These are phyloP conservation scores for Trichogramma pretiosum DNA, from an alignment of 1,140 invertebrate genomes.

Conservation along the genomic window DNA sequence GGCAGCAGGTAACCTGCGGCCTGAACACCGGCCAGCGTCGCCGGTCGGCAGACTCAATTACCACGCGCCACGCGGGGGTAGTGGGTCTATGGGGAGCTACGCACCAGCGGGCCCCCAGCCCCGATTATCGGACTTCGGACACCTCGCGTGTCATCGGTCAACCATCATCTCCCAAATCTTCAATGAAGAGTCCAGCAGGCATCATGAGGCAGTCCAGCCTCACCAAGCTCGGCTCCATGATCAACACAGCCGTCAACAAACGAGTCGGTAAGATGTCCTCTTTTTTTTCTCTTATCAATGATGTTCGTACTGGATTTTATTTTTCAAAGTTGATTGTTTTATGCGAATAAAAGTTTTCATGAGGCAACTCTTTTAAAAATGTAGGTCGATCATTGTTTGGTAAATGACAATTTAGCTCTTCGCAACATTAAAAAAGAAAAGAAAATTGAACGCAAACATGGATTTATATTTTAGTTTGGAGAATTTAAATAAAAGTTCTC, in stretches of 20 bases:
- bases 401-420: too few species aligned
- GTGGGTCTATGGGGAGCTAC: constrained; percentile 46
- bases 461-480: too few species aligned
- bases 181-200: constrained; percentile 44
- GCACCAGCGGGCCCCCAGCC: constrained; percentile 40
- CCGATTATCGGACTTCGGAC: constrained; percentile 27
- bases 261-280: constrained; percentile 33
- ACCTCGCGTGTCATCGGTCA: background rate
- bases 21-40: background rate
- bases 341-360: too few species aligned
- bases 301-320: too few species aligned
- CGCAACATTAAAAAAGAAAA: too few species aligned
- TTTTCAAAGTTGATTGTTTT: too few species aligned
- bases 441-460: too few species aligned
- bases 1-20: background rate
- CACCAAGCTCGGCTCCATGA: constrained; percentile 57
- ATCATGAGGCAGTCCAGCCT: constrained; percentile 60
- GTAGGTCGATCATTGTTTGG: too few species aligned
- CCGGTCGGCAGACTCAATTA: constrained; percentile 17
- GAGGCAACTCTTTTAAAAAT: too few species aligned
- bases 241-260: constrained; percentile 55
- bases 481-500: too few species aligned
- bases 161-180: constrained; percentile 24
- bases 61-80: constrained; percentile 44
- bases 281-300: constrained; percentile 18